These are phyloP conservation scores for Cephus runcator DNA, from an alignment of 2,888 invertebrate species.

Conservation along the genomic window DNA sequence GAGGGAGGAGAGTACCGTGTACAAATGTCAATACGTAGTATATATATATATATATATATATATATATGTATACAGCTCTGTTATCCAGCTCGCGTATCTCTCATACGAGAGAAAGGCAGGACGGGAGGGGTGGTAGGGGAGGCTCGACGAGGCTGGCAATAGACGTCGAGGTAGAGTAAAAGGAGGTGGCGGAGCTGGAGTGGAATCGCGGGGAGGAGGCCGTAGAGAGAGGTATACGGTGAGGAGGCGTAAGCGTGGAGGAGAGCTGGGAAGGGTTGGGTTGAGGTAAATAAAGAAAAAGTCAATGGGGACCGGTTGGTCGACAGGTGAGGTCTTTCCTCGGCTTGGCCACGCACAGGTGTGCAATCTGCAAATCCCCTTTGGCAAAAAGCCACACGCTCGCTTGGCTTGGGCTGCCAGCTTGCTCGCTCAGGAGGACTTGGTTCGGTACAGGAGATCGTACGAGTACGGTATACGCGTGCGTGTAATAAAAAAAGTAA, in stretches of 20 bases:
- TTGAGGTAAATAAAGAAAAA: constrained; percentile 57
- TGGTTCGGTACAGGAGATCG: no score
- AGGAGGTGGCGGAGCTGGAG: constrained; percentile 26
- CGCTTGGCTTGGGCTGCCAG: constrained; percentile 10
- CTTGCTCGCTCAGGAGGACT: background rate
- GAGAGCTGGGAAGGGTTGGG: constrained; percentile 25
- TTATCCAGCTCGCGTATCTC: constrained; percentile 41
- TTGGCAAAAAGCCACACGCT: constrained; percentile 51
- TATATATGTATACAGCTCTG: constrained; percentile 11
- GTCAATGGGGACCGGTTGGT: constrained; percentile 63
- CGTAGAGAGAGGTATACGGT: constrained; percentile 22
- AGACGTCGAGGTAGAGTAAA: constrained; percentile 22
- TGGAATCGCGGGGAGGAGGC: background rate
- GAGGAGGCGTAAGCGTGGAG: constrained; percentile 19
- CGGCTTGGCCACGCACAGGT: constrained; percentile 57
- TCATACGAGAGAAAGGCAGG: constrained; percentile 25
- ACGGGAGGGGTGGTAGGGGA: constrained; percentile 3
- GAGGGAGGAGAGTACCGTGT: no score
- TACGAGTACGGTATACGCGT: no score
- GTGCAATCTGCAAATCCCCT: constrained; percentile 61
- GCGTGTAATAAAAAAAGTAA: no score
- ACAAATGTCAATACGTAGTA: no score
- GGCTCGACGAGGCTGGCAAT: no score
- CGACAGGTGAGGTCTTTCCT: constrained; percentile 64
- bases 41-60: background rate